Base-by-base conservation (phyloP, 2,113 vertebrate genomes). In the Callaeas wilsoni region DNA sequence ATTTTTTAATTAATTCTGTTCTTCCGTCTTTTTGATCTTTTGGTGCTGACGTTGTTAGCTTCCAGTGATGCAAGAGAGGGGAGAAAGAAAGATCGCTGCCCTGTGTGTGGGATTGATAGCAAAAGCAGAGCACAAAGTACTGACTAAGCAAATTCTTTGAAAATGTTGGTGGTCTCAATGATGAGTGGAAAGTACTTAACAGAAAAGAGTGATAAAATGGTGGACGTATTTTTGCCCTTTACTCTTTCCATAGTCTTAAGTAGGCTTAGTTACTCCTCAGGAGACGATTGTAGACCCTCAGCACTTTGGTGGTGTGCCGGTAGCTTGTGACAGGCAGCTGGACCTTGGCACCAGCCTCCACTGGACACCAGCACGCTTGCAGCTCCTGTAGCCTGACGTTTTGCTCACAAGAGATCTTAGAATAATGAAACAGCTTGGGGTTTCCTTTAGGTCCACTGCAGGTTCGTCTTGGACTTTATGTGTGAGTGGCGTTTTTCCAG, bases 11-110 rank as follows among this genome's bases (percentile, higher is more conserved):
- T 84, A 74, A 37, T 82, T 82, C 16, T 91, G 1, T 17, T 9
- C 49, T 92, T 77, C 73, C 32, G 83, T 57, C 57, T 64, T 93
- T 92, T 79, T 89, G 60, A 42, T 62, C 17, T 94, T 33, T 30
- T 78, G 74, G 41, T 63, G 35, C 62, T 42, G 63, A 62, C 30
- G 25, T 57, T 9, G 7, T 35, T 81, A 70, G 37, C 56, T 78
- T 30, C 16, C 15, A 90, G 7, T 86, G 84, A 84, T 30, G 35
- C 7, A 44, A 42, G 64, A 75, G 22, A 4, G 13, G 22, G 9
- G 8, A 4, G 16, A 15, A 23, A 67, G 35, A 73, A 67, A 65
- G 32, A 18, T 49, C 16, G 0, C 52, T 85, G 59, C 49, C 16
- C n/a, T 76, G 33, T 33, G 1, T 73, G 32, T 60, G 67, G 49